phyloP scores from a whole-genome alignment of 2,797 vertebrate genomes.

The Tauraco hartlaubi region DNA sequence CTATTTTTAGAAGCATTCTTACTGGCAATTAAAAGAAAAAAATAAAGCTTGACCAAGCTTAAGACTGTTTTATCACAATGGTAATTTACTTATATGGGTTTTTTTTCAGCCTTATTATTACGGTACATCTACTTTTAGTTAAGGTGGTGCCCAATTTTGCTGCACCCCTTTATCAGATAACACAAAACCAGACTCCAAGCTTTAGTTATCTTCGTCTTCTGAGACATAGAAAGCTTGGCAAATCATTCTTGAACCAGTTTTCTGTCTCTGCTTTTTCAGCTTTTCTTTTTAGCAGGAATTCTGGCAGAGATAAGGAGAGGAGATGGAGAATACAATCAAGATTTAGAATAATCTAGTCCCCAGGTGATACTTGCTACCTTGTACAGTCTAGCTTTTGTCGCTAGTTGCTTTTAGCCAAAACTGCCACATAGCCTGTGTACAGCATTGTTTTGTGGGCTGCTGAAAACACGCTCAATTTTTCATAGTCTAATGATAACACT shows the following conservation, averaged over 20 bases:
- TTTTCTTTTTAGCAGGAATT: not conserved
- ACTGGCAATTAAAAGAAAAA: not conserved
- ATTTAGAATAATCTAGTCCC: not conserved
- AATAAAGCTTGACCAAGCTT: not conserved
- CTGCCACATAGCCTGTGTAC: not conserved
- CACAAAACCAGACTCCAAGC: not conserved
- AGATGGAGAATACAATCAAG: not conserved
- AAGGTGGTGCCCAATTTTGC: not conserved
- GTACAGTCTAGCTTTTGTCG: not conserved
- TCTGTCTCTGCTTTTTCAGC: not conserved
- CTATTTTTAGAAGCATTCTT: constrained; percentile 31
- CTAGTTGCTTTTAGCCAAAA: not conserved
- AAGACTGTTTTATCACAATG: not conserved
- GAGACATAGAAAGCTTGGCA: not conserved
- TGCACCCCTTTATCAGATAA: not conserved
- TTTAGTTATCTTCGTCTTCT: not conserved
- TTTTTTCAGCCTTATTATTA: not conserved
- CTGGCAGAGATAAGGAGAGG: not conserved
- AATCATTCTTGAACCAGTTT: not conserved
- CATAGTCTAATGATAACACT: not conserved
- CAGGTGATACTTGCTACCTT: not conserved
- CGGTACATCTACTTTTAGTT: not conserved
- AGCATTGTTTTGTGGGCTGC: not conserved
- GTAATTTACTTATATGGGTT: not conserved
- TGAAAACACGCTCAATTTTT: not conserved